A percentile compares a stretch with the other conserved stretches of the same genome.
Evolutionary conservation across 2,888 invertebrate species (phyloP).

Genomic region (Herminia tarsipennalis): DNA sequence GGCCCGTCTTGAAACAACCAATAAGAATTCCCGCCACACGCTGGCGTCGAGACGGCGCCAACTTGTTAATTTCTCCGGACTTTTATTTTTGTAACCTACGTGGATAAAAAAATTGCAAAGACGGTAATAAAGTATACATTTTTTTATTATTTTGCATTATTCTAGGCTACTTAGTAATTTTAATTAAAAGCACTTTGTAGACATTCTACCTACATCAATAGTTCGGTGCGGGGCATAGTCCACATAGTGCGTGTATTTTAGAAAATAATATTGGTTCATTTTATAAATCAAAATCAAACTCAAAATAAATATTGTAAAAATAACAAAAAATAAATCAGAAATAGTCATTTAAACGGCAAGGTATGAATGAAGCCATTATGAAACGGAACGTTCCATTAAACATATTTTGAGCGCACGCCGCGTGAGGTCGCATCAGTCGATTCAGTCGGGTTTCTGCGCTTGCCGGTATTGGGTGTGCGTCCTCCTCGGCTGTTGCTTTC

Average conservation of each 20-base stretch:
- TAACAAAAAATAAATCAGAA: no score
- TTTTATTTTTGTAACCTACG: conserved; percentile 18
- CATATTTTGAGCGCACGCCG: conserved; percentile 62
- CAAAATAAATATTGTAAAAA: no score
- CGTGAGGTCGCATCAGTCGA: conserved; percentile 71
- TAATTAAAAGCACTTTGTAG: no score
- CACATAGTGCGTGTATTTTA: no score
- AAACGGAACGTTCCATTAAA: conserved; percentile 57
- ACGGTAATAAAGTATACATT: no score
- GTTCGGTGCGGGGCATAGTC: no score
- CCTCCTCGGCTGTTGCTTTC: conserved; percentile 68
- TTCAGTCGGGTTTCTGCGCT: conserved; percentile 84
- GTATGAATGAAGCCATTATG: conserved; percentile 52
- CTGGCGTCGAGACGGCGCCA: conserved; percentile 58
- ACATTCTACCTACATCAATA: no score
- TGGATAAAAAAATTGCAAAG: conserved; percentile 2
- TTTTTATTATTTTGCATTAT: background rate
- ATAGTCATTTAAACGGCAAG: background rate
- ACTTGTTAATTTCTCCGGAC: conserved; percentile 33
- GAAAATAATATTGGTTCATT: no score
- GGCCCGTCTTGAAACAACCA: conserved; percentile 62
- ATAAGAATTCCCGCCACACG: conserved; percentile 55
- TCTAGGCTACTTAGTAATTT: background rate
- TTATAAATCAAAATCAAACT: no score
- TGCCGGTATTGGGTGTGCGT: conserved; percentile 69